A percentile compares a stretch with the other conserved stretches of the same genome.
These are phyloP conservation scores for Bedellia somnulentella DNA, from an alignment of 2,888 invertebrate genomes.

Conservation along the genomic window DNA sequence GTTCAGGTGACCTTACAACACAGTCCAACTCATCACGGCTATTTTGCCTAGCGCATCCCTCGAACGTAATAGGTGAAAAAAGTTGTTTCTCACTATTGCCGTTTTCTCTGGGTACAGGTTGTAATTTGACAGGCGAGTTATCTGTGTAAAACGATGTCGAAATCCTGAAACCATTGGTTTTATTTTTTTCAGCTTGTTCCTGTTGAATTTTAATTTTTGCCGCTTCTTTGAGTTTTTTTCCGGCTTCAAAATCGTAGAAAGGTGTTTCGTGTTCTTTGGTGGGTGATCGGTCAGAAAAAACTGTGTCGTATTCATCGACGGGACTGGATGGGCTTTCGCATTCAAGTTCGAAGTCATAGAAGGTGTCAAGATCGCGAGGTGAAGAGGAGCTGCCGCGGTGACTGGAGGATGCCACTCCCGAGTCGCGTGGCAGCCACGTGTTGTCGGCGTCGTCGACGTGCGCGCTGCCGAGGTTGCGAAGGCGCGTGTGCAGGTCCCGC, in stretches of 20 bases:
- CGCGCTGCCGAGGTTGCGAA: conserved; percentile 69
- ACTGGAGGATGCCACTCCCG: conserved; percentile 17
- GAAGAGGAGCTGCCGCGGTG: conserved; percentile 16
- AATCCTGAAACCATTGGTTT: conserved; percentile 48
- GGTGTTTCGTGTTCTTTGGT: conserved; percentile 57
- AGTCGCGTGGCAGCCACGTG: conserved; percentile 37
- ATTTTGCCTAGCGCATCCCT: conserved; percentile 44
- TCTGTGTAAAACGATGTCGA: conserved; percentile 42
- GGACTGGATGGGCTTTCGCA: conserved; percentile 73
- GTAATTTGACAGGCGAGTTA: conserved; percentile 37
- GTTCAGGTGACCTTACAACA: not conserved
- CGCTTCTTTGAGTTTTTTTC: conserved; percentile 33
- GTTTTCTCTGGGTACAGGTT: conserved; percentile 43
- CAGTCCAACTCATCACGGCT: conserved; percentile 41
- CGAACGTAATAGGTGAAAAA: conserved; percentile 49
- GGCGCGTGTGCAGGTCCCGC: conserved; percentile 71
- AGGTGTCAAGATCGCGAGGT: conserved; percentile 57
- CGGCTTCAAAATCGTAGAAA: conserved; percentile 54
- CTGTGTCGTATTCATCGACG: conserved; percentile 57
- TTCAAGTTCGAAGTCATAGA: conserved; percentile 67
- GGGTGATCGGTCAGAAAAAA: conserved; percentile 55
- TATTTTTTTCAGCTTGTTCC: conserved; percentile 28
- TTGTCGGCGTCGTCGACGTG: conserved; percentile 40
- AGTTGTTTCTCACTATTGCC: conserved; percentile 40
- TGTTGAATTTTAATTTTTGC: conserved; percentile 31